phyloP scores from a whole-genome alignment of 2,888 invertebrate species.

The Euzophera pinguis region DNA sequence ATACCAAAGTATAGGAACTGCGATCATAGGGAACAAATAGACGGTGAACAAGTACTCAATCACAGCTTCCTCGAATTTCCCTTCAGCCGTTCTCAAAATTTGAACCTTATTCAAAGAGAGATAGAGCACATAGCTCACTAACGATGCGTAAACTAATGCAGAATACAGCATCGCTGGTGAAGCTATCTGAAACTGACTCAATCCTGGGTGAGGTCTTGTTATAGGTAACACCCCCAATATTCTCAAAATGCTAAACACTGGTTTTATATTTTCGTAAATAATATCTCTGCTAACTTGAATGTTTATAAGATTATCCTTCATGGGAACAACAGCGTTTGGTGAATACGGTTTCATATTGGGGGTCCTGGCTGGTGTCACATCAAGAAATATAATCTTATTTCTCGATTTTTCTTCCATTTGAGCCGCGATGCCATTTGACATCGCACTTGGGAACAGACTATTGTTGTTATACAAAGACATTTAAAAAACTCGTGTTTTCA shows the following conservation, averaged over 20 bases:
- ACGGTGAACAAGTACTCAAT: conserved; percentile 88
- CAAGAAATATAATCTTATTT: conserved; percentile 59
- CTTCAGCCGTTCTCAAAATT: conserved; percentile 80
- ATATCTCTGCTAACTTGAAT: conserved; percentile 58
- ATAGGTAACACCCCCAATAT: conserved; percentile 83
- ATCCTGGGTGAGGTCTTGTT: conserved; percentile 67
- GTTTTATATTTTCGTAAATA: conserved; percentile 69
- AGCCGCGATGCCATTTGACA: conserved; percentile 53
- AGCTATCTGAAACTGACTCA: conserved; percentile 67
- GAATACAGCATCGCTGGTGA: conserved; percentile 82
- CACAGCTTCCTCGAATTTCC: conserved; percentile 86
- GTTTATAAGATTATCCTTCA: conserved; percentile 52
- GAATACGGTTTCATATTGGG: conserved; percentile 45
- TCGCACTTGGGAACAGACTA: conserved; percentile 41
- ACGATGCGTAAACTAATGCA: conserved; percentile 61
- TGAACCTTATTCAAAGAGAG: conserved; percentile 82
- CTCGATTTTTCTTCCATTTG: conserved; percentile 48
- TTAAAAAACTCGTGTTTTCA: conserved; percentile 19
- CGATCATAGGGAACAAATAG: conserved; percentile 83
- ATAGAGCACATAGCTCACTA: conserved; percentile 79
- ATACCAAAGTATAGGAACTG: conserved; percentile 83
- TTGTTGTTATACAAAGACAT: conserved; percentile 58
- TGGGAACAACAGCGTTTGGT: conserved; percentile 50
- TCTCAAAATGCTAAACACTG: conserved; percentile 64
- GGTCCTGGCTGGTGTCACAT: conserved; percentile 58